A percentile compares a stretch with the other conserved stretches of the same genome.
Evolutionary conservation across 2,113 vertebrate species (phyloP).

Genomic region (Pseudolaguvia tuberculata): DNA sequence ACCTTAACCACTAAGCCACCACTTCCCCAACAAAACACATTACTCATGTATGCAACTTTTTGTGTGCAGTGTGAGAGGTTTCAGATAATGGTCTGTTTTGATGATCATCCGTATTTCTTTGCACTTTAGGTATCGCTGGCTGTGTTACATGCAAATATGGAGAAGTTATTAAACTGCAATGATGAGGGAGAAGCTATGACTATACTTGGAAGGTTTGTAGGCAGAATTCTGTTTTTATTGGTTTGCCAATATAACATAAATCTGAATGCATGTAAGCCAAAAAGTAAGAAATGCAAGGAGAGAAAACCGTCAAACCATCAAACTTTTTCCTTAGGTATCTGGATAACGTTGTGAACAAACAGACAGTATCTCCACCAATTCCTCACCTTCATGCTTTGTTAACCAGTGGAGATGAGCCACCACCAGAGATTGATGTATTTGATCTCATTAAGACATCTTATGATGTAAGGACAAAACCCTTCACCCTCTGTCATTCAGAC

Average conservation of each 20-base stretch:
- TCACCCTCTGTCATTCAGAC: neutral
- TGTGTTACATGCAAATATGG: conserved; percentile 91
- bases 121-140: conserved; percentile 77
- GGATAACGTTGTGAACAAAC: conserved; percentile 91
- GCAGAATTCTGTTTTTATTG: neutral
- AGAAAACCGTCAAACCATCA: neutral
- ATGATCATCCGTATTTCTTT: neutral
- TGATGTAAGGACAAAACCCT: conserved; percentile 68
- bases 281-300: neutral
- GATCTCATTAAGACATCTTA: conserved; percentile 90
- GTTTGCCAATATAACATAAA: neutral
- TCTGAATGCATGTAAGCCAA: neutral
- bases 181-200: conserved; percentile 99
- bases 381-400: conserved; percentile 87
- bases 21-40: neutral
- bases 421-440: conserved; percentile 85
- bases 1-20: too few relatives aligned
- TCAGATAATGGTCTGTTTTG: too few relatives aligned
- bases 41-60: neutral
- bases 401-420: conserved; percentile 82
- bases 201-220: conserved; percentile 83
- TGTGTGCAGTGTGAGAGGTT: neutral
- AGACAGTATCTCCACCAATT: conserved; percentile 81
- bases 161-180: conserved; percentile 78
- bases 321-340: conserved; percentile 76